Evolutionary conservation across 2,888 invertebrate species (phyloP), one percentile per base, ranked within the genome.

Genomic region (Plutella xylostella): DNA sequence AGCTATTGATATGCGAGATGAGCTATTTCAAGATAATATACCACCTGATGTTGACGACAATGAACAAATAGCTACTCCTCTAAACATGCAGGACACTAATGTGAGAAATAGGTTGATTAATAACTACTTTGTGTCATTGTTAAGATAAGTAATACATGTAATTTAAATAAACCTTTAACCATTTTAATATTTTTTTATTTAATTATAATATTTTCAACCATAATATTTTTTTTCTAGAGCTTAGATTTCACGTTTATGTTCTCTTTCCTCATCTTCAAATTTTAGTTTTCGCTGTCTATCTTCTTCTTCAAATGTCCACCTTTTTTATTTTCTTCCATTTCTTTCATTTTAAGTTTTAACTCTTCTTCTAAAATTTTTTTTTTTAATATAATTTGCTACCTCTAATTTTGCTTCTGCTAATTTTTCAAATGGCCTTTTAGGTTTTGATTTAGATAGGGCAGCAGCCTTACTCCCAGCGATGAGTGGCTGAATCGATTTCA

Each of bases 1-100:
- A 18, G 37, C 37, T 2, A 37, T 20, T 4, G 37, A 40, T 40
- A 40, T 40, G 40, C 25, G 40, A 25, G 40, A 25, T 25, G 40
- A 22, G n/a, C 5, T 15, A 7, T 22, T 22, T 14, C 3, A 7
- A 15, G 12, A 25, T 25, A 14, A 5, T 11, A 12, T 11, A 6
- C n/a, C n/a, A 19, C 14, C 1, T 5, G 15, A 40, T 39, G 39
- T n/a, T n/a, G 15, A 21, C 22, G 12, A 39, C 22, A 2, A 11
- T 22, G 19, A 18, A 17, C 17, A 37, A 11, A 17, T 12, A 37
- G 37, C 4, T n/a, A 37, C 12, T 18, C 38, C 21, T 1, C 38
- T 19, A 21, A 38, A 38, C 19, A 20, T 4, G 4, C 19, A 20
- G 12, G 19, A 38, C 38, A 20, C 38, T 19, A 38, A 18, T 6